Evolutionary conservation across 2,113 vertebrate species (phyloP), one percentile per base, ranked within the genome.

Genomic region (Hydrochoerus hydrochaeris): DNA sequence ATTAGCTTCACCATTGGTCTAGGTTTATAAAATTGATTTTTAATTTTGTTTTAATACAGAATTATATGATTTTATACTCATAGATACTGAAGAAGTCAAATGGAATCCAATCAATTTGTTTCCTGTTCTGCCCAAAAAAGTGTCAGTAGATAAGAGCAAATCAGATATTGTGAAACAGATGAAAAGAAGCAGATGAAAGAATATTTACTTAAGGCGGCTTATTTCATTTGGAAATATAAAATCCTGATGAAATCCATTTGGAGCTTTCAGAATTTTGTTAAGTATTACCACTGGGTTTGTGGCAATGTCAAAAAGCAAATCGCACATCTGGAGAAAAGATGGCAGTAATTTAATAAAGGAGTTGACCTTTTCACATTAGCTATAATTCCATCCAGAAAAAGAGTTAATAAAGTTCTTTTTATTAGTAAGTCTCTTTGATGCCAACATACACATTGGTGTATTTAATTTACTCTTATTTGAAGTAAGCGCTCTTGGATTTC

Each of bases 381-480:
- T 71, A 73, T 62, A 97, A 91, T 97, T 84, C 46, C 65, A 85
- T 63, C 91, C 38, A 94, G 63, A 78, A 89, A 85, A 96, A 63
- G 58, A 90, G 7, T 92, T 95, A 92, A 87, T 67, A 92, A 46
- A 75, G 38, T 92, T 94, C 20, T 85, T 83, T 95, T 93, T 62
- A 91, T 83, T 89, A 91, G 65, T 81, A 93, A 97, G 85, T 95
- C 41, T 81, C 84, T 89, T 54, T 80, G 73, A 94, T 93, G 85
- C 46, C 85, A 91, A 97, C 49, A 85, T 92, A 84, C 38, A 62
- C 84, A 94, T 58, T 84, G 65, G n/a, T 6, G 0, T 90, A 63
- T 69, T 90, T 92, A 87, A 80, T 89, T 92, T 92, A 49, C 90
- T 96, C 95, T 95, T 94, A 71, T 86, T 71, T 94, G 69, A 92